Base-by-base conservation (phyloP, 1,140 invertebrate species). In the Tetraneura akinire region DNA sequence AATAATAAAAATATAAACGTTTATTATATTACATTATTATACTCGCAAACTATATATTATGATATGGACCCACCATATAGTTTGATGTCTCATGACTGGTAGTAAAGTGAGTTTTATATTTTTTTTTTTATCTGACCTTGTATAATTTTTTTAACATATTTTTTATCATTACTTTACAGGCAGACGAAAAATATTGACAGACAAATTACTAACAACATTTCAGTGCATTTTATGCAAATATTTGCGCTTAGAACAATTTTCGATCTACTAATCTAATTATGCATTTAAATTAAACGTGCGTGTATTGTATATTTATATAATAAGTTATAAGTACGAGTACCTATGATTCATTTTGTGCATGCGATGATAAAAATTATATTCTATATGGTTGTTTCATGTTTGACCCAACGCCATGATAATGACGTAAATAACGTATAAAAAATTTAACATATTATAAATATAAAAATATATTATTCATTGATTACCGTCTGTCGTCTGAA, bases 291-390 rank as follows among this genome's bases (percentile, higher is more conserved):
- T 32, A 62, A 62, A 62, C 29, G 26, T 62, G 26, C 60, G 60
- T 62, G 60, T 62, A 32, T 32, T 16, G 10, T n/a, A n/a, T n/a
- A n/a, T n/a, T n/a, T n/a, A n/a, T n/a, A n/a, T n/a, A n/a, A n/a
- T n/a, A n/a, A n/a, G 45, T 62, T 32, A 16, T 62, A n/a, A n/a
- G 9, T 32, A 62, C 16, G 16, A 32, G 60, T 62, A 32, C n/a
- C n/a, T 32, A 62, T 62, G 60, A 62, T 62, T 62, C 29, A 62
- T 32, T 62, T 62, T 62, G 26, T 32, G 60, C 60, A 62, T 62
- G 60, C 60, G 26, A 62, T 62, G 26, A 26, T 62, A 62, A 32
- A 32, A 10, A 62, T 62, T 62, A 62, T 62, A n/a, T n/a, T n/a
- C n/a, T n/a, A n/a, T n/a, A n/a, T 62, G 29, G 29, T 62, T 10